Conservation (phyloP, 2,113 vertebrate genomes). For the Campylomormyrus numenius region DNA sequence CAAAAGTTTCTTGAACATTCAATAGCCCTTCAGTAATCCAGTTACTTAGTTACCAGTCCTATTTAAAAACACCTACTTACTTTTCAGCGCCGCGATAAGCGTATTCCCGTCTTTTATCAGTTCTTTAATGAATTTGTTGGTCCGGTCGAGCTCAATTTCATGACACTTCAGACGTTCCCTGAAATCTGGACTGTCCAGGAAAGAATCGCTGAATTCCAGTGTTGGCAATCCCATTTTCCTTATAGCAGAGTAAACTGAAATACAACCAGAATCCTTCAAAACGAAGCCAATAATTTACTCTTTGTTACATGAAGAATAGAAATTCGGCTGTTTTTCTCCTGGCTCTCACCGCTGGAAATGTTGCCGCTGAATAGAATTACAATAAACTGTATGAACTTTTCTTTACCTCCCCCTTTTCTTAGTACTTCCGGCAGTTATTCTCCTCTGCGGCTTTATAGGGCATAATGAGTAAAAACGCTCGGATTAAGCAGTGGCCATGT, state of each 20-base stretch:
- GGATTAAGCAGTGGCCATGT: background rate
- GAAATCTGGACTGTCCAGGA: slow-evolving; percentile 94
- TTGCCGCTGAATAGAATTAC: slow-evolving; percentile 2
- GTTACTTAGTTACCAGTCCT: background rate
- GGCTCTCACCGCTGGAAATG: background rate
- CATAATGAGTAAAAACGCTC: background rate
- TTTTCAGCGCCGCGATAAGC: slow-evolving; percentile 81
- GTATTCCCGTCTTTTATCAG: slow-evolving; percentile 92
- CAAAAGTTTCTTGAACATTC: background rate
- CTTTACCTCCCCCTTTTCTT: slow-evolving; percentile 42
- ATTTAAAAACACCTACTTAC: slow-evolving; percentile 59
- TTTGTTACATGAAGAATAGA: background rate
- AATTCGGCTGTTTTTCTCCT: background rate
- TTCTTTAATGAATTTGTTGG: slow-evolving; percentile 96
- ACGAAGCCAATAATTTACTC: background rate
- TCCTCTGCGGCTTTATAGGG: background rate
- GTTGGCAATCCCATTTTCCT: slow-evolving; percentile 85
- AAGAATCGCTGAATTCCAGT: slow-evolving; percentile 94
- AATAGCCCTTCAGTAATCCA: background rate
- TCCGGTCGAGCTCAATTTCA: slow-evolving; percentile 88
- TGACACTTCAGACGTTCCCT: slow-evolving; percentile 90
- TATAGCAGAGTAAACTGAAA: slow-evolving; percentile 9
- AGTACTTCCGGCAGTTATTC: slow-evolving; percentile 53
- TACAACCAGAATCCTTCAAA: background rate
- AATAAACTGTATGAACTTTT: slow-evolving; percentile 26